Conservation (phyloP, 2,888 invertebrate species). For the Syrista parreyssii region DNA sequence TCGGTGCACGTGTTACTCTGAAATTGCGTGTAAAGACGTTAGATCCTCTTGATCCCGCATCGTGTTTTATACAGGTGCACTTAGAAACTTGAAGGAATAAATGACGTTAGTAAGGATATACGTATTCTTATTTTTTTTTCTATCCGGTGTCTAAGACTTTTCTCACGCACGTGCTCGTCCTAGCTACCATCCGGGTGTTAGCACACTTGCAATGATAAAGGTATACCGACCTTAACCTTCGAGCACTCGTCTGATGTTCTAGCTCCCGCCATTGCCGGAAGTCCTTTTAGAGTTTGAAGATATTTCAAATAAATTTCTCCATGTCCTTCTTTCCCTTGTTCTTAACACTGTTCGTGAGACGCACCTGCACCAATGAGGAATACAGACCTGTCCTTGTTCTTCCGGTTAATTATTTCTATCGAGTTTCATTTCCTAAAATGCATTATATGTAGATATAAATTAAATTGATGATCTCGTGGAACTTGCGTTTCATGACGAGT, state of each 20-base stretch:
- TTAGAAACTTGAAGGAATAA: not conserved
- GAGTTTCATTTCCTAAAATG: not conserved
- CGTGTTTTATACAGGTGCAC: not conserved
- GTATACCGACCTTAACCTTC: not conserved
- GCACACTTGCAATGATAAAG: not conserved
- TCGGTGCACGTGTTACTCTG: not conserved
- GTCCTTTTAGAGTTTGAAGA: not conserved
- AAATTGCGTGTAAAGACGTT: not conserved
- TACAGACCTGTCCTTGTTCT: not conserved
- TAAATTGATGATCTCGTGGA: no score
- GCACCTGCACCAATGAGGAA: not conserved
- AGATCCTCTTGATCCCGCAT: not conserved
- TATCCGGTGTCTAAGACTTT: not conserved
- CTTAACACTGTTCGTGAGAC: not conserved
- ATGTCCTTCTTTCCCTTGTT: not conserved
- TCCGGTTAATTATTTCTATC: not conserved
- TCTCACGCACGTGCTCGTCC: not conserved
- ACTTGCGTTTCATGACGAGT: no score
- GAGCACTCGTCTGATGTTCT: not conserved
- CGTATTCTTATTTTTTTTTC: not conserved
- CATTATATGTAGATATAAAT: not conserved
- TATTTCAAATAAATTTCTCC: not conserved
- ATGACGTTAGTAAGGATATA: not conserved
- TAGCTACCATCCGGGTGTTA: not conserved
- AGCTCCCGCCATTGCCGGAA: not conserved